Percentiles rank a stretch among this genome's conserved stretches.
Conservation (phyloP, 1,140 invertebrate genomes). For the Caenorhabditis inopinata region DNA sequence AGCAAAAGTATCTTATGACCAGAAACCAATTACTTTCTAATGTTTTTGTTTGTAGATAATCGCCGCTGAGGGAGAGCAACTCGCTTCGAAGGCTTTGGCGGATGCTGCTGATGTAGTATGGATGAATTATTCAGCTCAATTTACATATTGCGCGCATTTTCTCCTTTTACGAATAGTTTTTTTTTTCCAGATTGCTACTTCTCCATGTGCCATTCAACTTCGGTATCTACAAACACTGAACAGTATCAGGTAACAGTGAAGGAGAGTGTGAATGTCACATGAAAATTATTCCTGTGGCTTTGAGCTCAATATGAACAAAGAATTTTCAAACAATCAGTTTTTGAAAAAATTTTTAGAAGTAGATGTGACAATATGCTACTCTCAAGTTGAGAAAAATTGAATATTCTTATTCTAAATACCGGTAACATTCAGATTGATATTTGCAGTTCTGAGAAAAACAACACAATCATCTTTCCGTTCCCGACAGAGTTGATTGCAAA, state of each 20-base stretch:
- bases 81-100: slow-evolving; percentile 67
- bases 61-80: slow-evolving; percentile 68
- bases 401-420: too few species aligned
- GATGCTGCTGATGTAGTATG: slow-evolving; percentile 63
- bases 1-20: slow-evolving; percentile 53
- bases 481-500: slow-evolving; percentile 34
- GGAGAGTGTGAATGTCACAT: too few species aligned
- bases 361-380: too few species aligned
- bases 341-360: too few species aligned
- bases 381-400: too few species aligned
- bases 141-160: neutral
- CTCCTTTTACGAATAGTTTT: neutral
- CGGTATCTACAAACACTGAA: slow-evolving; percentile 70
- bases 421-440: neutral
- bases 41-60: slow-evolving; percentile 60
- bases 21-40: slow-evolving; percentile 6
- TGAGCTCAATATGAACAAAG: too few species aligned
- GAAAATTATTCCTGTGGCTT: too few species aligned
- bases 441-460: slow-evolving; percentile 43
- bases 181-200: slow-evolving; percentile 68
- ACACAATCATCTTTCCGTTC: slow-evolving; percentile 47
- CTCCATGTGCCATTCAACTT: slow-evolving; percentile 83
- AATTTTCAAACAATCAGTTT: too few species aligned
- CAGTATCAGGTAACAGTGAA: slow-evolving; percentile 62
- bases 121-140: neutral